Conservation (phyloP, 1,140 invertebrate genomes). For the Halyomorpha halys region DNA sequence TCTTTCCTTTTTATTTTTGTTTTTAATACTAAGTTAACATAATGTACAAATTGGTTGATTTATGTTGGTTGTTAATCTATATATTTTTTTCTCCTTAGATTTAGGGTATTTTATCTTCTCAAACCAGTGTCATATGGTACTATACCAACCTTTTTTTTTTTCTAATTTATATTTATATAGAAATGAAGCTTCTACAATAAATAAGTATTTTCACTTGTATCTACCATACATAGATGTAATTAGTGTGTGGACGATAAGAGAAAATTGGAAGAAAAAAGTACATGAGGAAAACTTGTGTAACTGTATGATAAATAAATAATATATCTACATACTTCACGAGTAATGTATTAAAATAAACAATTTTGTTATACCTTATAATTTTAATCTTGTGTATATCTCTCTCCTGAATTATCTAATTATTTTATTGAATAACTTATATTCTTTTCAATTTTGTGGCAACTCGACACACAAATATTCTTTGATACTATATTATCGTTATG, state of each 20-base stretch:
- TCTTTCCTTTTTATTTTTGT: constrained; percentile 10
- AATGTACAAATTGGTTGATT: constrained; percentile 22
- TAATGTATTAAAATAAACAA: constrained; percentile 24
- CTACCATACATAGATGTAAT: constrained; percentile 13
- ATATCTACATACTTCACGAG: constrained; percentile 27
- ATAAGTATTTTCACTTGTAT: constrained; percentile 21
- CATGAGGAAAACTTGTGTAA: constrained; percentile 23
- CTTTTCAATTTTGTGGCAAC: too few relatives aligned
- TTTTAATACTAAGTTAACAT: not conserved
- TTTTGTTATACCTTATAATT: constrained; percentile 25
- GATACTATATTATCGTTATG: too few relatives aligned
- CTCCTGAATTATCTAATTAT: too few relatives aligned
- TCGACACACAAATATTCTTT: too few relatives aligned
- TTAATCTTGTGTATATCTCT: not conserved
- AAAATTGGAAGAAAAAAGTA: constrained; percentile 15
- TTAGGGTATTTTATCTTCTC: constrained; percentile 2
- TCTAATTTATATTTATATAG: constrained; percentile 22
- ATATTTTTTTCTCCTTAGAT: constrained; percentile 12
- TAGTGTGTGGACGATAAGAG: constrained; percentile 21
- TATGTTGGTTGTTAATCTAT: constrained; percentile 19
- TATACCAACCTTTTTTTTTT: constrained; percentile 6
- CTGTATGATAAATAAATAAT: constrained; percentile 23
- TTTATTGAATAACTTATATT: too few relatives aligned
- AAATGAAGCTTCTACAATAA: constrained; percentile 15
- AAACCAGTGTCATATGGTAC: constrained; percentile 19